A percentile compares a stretch with the other conserved stretches of the same genome.
Evolutionary conservation across 1,140 invertebrate genomes (phyloP).

Genomic region (Drosophila sp.): DNA sequence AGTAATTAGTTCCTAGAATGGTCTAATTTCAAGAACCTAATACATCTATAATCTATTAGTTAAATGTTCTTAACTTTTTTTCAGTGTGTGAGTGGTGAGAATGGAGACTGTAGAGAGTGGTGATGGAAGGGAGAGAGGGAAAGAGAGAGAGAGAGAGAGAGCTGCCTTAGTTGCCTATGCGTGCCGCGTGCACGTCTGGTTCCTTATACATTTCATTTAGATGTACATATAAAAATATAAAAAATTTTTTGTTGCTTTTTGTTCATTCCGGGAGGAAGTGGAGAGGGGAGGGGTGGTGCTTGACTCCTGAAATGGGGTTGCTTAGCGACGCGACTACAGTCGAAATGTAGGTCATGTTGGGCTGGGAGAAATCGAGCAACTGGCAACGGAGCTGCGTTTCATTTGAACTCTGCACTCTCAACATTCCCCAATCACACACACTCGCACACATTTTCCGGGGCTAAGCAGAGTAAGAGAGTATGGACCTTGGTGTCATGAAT

Average conservation of each 20-base stretch:
- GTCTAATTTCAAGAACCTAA: too few species aligned
- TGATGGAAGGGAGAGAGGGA: neutral
- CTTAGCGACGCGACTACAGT: constrained; percentile 55
- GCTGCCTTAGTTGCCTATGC: constrained; percentile 58
- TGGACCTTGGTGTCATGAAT: constrained; percentile 38
- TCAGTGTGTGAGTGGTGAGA: neutral
- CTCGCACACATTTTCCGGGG: neutral
- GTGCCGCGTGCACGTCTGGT: constrained; percentile 63
- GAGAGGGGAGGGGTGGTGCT: neutral
- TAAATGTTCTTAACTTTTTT: too few species aligned
- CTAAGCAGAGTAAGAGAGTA: neutral
- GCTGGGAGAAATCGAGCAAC: constrained; percentile 31
- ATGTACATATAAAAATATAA: neutral
- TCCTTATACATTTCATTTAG: constrained; percentile 35
- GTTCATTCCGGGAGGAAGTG: too few species aligned
- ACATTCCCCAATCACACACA: neutral
- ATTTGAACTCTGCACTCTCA: constrained; percentile 46
- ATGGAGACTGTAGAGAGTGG: neutral
- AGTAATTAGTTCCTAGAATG: too few species aligned
- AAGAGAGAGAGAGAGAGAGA: neutral
- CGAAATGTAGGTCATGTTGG: constrained; percentile 74
- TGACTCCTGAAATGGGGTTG: constrained; percentile 49
- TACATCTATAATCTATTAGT: too few species aligned
- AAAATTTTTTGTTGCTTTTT: constrained; percentile 24
- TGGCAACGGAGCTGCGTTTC: constrained; percentile 32